Percentiles rank a stretch among this genome's conserved stretches.
These are phyloP conservation scores for Lordiphosa clarofinis DNA, from an alignment of 1,140 invertebrate species.

Conservation along the genomic window DNA sequence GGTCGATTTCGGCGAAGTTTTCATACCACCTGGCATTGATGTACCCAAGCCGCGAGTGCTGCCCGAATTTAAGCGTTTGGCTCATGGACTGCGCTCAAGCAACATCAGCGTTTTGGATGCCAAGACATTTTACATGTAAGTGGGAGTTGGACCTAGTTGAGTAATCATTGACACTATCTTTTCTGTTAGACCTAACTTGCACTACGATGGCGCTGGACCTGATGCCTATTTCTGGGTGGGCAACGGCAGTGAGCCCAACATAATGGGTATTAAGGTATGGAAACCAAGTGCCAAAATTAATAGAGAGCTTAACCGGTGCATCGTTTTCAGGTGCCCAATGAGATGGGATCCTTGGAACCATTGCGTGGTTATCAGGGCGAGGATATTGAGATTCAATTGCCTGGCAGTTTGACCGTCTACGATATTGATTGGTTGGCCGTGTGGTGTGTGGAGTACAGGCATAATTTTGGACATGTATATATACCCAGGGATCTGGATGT, in stretches of 20 bases:
- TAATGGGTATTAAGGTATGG: slow-evolving; percentile 88
- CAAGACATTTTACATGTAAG: slow-evolving; percentile 88
- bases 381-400: slow-evolving; percentile 93
- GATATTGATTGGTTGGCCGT: slow-evolving; percentile 96
- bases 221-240: slow-evolving; percentile 97
- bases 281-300: too few relatives aligned
- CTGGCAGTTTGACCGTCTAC: slow-evolving; percentile 91
- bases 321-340: slow-evolving; percentile 87
- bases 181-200: slow-evolving; percentile 89
- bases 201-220: slow-evolving; percentile 93
- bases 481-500: slow-evolving; percentile 94
- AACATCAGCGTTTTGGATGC: slow-evolving; percentile 95
- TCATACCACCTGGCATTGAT: slow-evolving; percentile 87
- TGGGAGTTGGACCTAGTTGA: too few relatives aligned
- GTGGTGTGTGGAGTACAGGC: slow-evolving; percentile 91
- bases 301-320: neutral
- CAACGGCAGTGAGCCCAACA: slow-evolving; percentile 88
- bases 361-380: slow-evolving; percentile 92
- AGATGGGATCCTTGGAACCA: slow-evolving; percentile 89
- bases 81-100: slow-evolving; percentile 92
- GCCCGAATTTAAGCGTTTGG: slow-evolving; percentile 91
- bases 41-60: slow-evolving; percentile 88
- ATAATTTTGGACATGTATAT: slow-evolving; percentile 94
- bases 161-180: neutral
- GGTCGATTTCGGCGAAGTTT: slow-evolving; percentile 93